These are phyloP conservation scores for Clarias fuscus DNA, from an alignment of 2,797 vertebrate genomes.

Conservation along the genomic window DNA sequence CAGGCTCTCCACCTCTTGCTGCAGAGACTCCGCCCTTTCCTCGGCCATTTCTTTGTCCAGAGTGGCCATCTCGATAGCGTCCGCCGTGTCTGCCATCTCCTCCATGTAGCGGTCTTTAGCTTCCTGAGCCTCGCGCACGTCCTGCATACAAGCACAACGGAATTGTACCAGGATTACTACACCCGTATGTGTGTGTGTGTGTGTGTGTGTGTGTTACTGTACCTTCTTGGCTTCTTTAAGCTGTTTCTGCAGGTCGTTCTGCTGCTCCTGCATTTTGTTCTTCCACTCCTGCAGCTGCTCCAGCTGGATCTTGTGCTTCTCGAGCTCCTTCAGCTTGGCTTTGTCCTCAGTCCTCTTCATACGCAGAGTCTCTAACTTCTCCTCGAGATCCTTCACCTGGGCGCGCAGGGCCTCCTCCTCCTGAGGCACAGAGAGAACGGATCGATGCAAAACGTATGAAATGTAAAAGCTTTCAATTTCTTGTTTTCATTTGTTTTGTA, in stretches of 20 bases:
- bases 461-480: not conserved
- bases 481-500: not conserved
- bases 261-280: conserved; percentile 97
- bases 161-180: not conserved
- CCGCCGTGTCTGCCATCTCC: conserved; percentile 96
- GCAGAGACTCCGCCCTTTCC: conserved; percentile 91
- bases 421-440: conserved; percentile 63
- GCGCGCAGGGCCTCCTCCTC: conserved; percentile 89
- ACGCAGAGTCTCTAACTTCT: conserved; percentile 93
- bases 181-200: not conserved
- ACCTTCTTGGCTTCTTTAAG: conserved; percentile 97
- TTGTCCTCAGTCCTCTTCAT: conserved; percentile 94
- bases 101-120: conserved; percentile 96
- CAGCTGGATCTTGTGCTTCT: conserved; percentile 97
- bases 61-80: conserved; percentile 97
- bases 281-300: conserved; percentile 99
- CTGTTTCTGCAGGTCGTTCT: conserved; percentile 90
- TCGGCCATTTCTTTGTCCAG: conserved; percentile 99
- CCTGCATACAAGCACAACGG: conserved; percentile 68
- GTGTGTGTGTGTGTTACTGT: accelerated
- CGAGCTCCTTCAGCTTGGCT: conserved; percentile 94
- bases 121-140: conserved; percentile 91
- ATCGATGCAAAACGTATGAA: not conserved
- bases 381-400: conserved; percentile 93
- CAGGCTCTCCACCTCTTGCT: conserved; percentile 90